Evolutionary conservation across 30 jellyfish, hydroid and myxozoan species (phyloP), one percentile per base, ranked within the genome.

Genomic region (Sanderia malayensis): DNA sequence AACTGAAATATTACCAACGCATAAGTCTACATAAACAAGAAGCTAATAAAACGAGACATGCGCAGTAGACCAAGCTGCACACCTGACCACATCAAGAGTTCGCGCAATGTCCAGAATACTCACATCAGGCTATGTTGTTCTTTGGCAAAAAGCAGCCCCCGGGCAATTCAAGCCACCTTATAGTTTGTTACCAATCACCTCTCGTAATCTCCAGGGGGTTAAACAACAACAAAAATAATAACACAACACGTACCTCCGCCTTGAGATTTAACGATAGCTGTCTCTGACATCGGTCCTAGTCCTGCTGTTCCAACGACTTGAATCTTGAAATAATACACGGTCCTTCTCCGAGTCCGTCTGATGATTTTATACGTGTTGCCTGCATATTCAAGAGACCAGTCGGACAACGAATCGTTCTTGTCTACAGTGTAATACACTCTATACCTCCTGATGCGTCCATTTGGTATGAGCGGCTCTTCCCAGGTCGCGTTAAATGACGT

Each of bases 281-380:
- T 66, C 20, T 82, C 84, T 17, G 97, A 80, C 55, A 90, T 64
- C 11, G 98, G 98, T 13, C 98, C 96, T 21, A 46, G 57, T 23
- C 92, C 92, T 11, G 44, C 80, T 18, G 41, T 23, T 0, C 98
- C 93, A 33, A 78, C 83, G 20, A 83, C 78, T 41, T 70, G 98
- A 28, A 90, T 73, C 61, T 67, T 83, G 83, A 79, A 90, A 72
- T 90, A 84, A 34, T 79, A 79, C 13, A 82, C 87, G 55, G 55
- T 41, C 15, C 55, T 41, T 41, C 55, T 41, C 55, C 15, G 55
- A 6, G 72, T 74, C 30, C 80, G 70, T 59, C 84, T 27, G 44
- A 90, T 57, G 29, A 67, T 73, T 62, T 70, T 64, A 76, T 79
- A 52, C 4, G 52, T 45, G 67, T 26, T 66, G 17, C 81, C 86